Base-by-base conservation (phyloP, 2,113 vertebrate genomes). In the Oreocharis arfaki region DNA sequence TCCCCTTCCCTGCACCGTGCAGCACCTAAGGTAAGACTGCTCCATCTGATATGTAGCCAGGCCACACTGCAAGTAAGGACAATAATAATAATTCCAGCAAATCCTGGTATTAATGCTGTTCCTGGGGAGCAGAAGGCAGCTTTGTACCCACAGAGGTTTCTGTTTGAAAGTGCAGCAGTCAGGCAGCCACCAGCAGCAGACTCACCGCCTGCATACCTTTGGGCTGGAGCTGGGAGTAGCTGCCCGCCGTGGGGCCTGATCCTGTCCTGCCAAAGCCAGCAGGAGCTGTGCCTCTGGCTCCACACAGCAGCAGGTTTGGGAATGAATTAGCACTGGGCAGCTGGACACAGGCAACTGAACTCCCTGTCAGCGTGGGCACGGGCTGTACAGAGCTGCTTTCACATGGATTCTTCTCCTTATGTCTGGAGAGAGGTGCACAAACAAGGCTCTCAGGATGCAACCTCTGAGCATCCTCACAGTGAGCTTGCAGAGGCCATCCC, bases 361-460 rank as follows among this genome's bases (percentile, higher is more conserved):
- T 33, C 42, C 16, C 12, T 0, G 0, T 15, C 28, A 46, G 19
- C 4, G 0, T 0, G 15, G 37, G 23, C 2, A 1, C 2, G 1
- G 41, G n/a, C 42, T 59, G 24, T 27, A 6, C n/a, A 19, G 64
- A 46, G 44, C 19, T 35, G 41, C 11, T 71, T 47, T 39, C 42
- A 23, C 30, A 3, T 2, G 3, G 13, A 7, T 23, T 20, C 33
- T 26, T 56, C 28, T 18, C 16, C 46, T 32, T 20, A 16, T 11
- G 11, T 39, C 57, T 57, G 21, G 6, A 32, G 10, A 47, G 47
- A 39, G 47, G 8, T 33, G 16, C 18, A n/a, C 2, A 20, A 61
- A 44, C 0, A 0, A 75, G n/a, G 42, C 5, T 61, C 32, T 65
- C 1, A 0, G 0, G 0, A 5, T 20, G 46, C 11, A 15, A 15